phyloP scores from a whole-genome alignment of 2,113 vertebrate genomes.

The Tonatia bakeri region DNA sequence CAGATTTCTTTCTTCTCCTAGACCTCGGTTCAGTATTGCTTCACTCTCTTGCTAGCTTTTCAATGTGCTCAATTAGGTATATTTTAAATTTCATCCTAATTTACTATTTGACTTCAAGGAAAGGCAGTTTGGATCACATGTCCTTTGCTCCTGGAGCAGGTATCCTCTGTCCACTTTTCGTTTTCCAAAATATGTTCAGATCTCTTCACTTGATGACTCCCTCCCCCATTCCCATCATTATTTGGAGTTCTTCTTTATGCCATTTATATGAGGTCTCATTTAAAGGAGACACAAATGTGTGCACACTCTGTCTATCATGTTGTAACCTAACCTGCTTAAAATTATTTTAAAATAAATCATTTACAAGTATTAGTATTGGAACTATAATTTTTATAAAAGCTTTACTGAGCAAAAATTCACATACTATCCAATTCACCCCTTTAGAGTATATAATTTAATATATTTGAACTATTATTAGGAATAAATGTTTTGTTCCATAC shows the following conservation, averaged over 20 bases:
- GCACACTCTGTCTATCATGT: background rate
- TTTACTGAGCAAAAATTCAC: background rate
- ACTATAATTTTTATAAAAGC: background rate
- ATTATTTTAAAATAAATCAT: constrained; percentile 15
- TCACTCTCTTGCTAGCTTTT: background rate
- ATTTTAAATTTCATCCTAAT: background rate
- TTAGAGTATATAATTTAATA: background rate
- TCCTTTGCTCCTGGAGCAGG: background rate
- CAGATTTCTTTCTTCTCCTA: background rate
- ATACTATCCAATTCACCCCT: background rate
- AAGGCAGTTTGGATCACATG: background rate
- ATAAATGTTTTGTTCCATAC: background rate
- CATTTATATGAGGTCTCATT: background rate
- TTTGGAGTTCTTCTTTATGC: background rate
- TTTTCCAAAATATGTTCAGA: constrained; percentile 3
- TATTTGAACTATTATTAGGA: constrained; percentile 3
- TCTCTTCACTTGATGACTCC: background rate
- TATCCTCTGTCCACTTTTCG: background rate
- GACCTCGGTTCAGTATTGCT: background rate
- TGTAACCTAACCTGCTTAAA: background rate
- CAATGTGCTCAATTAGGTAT: background rate
- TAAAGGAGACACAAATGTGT: background rate
- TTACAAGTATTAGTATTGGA: background rate
- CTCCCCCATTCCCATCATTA: background rate
- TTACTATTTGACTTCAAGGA: background rate